Evolutionary conservation across 1,140 invertebrate genomes (phyloP), one percentile per base, ranked within the genome.

Genomic region (Bilobella aurantiaca): DNA sequence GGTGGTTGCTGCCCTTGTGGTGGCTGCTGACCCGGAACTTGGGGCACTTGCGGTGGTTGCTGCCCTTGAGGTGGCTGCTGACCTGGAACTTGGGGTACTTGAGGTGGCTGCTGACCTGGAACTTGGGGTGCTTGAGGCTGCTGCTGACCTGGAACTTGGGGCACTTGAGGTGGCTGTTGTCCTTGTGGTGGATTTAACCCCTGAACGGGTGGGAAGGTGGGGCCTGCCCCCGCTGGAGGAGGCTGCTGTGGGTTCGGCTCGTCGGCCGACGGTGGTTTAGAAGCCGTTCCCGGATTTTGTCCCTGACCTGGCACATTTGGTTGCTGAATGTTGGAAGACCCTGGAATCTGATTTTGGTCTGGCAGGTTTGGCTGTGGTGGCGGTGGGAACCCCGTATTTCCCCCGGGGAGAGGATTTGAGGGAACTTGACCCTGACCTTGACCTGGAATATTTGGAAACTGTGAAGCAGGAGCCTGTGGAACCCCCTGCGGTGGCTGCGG

Each of bases 231-330:
- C 49, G 47, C 42, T 64, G 23, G 58, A 18, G 49, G 28, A 27
- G 49, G 49, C 5, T n/a, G 21, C 21, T 2, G 28, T 12, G 8
- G 47, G 31, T 49, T 66, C 3, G 64, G 67, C n/a, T 42, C 8
- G 8, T 57, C 8, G 5, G 29, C 63, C 3, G 16, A 29, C 8
- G 29, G 29, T 34, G 28, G 63, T 31, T 34, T 42, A 0, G n/a
- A n/a, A n/a, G 63, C 62, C 18, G 53, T 12, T 31, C 30, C 16
- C 5, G 59, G 32, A 5, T 5, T 25, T n/a, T 27, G 29, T 37
- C 37, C 32, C 27, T 61, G 62, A 32, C 28, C 59, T 14, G 61
- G 61, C 53, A 58, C 30, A 31, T 32, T 65, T 8, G 62, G 66
- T 23, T 27, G 53, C 27, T 57, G 53, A 21, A 57, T 8, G 12